Evolutionary conservation across 2,888 invertebrate species (phyloP).

Genomic region (Mythimna pallens): DNA sequence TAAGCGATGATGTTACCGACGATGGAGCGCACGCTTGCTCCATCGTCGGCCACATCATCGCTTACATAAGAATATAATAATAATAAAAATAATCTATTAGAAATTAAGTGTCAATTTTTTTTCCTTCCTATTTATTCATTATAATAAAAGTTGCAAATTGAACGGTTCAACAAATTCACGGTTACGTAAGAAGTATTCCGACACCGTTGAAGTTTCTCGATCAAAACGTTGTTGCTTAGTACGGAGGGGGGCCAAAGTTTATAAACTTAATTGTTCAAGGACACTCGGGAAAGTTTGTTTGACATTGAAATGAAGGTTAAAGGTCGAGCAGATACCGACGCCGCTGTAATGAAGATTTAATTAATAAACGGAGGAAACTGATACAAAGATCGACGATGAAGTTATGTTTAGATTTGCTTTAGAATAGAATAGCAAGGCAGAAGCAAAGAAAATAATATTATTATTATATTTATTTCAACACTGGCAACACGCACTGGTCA

Average conservation of each 20-base stretch:
- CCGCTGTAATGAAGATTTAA: neutral
- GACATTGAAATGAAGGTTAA: constrained; percentile 55
- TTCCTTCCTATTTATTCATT: neutral
- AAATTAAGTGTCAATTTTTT: too few relatives aligned
- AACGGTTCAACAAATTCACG: neutral
- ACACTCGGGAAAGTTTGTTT: constrained; percentile 44
- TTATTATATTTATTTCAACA: too few relatives aligned
- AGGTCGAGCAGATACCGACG: constrained; percentile 34
- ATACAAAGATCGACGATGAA: neutral
- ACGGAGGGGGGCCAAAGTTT: constrained; percentile 28
- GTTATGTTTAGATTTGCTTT: neutral
- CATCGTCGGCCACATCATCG: too few relatives aligned
- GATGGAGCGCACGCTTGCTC: too few relatives aligned
- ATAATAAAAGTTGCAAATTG: neutral
- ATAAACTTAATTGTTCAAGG: constrained; percentile 55
- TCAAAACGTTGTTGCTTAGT: constrained; percentile 27
- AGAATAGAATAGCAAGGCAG: too few relatives aligned
- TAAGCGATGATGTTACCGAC: too few relatives aligned
- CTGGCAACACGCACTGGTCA: too few relatives aligned
- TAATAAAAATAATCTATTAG: too few relatives aligned
- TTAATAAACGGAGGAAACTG: constrained; percentile 9
- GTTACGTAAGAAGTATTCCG: constrained; percentile 9
- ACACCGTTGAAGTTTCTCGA: constrained; percentile 12
- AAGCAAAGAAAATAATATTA: too few relatives aligned
- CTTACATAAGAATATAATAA: too few relatives aligned